Evolutionary conservation across 2,888 invertebrate species (phyloP).

Genomic region (Hypena proboscidalis): DNA sequence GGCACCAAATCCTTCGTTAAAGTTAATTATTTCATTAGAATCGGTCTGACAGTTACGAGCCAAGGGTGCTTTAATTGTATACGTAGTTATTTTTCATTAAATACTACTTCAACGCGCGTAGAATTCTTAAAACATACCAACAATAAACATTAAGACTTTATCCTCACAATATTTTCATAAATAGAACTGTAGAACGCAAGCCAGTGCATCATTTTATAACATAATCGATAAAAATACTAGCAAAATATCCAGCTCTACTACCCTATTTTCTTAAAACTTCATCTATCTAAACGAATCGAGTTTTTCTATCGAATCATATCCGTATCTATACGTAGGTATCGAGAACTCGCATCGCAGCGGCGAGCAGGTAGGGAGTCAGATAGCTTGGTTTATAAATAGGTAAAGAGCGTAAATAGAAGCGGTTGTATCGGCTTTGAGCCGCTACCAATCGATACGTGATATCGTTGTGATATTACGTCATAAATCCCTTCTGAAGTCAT

Average conservation of each 20-base stretch:
- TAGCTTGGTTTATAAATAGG: constrained; percentile 81
- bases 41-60: constrained; percentile 30
- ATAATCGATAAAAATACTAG: not conserved
- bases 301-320: constrained; percentile 37
- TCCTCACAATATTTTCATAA: not conserved
- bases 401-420: constrained; percentile 82
- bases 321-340: constrained; percentile 36
- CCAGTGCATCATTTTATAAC: constrained; percentile 13
- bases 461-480: constrained; percentile 44
- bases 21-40: constrained; percentile 27
- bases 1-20: constrained; percentile 4
- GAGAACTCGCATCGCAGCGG: constrained; percentile 50
- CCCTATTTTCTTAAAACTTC: constrained; percentile 35
- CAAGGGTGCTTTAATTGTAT: constrained; percentile 31
- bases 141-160: not conserved
- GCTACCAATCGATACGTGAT: constrained; percentile 79
- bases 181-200: constrained; percentile 10
- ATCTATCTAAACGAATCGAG: constrained; percentile 28
- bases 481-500: constrained; percentile 42
- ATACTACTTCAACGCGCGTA: constrained; percentile 17
- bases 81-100: constrained; percentile 35
- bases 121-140: constrained; percentile 7
- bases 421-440: constrained; percentile 77
- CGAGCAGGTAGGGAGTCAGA: constrained; percentile 74
- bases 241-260: constrained; percentile 15